phyloP scores from a whole-genome alignment of 2,113 vertebrate species.

The Progne subis region DNA sequence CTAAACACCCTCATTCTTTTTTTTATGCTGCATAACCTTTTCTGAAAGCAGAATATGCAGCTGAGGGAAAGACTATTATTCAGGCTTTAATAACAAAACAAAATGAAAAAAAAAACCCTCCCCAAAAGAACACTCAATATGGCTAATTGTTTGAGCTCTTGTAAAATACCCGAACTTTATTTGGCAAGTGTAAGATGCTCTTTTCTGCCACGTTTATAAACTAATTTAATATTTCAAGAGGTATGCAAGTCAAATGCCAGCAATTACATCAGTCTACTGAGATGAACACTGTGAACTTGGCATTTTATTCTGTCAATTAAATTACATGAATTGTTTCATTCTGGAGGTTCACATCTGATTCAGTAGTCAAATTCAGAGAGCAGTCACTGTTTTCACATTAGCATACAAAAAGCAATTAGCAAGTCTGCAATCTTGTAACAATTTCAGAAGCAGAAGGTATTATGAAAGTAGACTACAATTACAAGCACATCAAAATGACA shows the following conservation, averaged over 20 bases:
- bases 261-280: constrained; percentile 58
- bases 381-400: neutral
- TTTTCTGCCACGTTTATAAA: constrained; percentile 65
- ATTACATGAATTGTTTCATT: constrained; percentile 34
- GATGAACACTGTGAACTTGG: constrained; percentile 54
- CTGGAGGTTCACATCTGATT: constrained; percentile 39
- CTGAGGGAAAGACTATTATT: neutral
- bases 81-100: neutral
- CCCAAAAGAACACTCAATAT: neutral
- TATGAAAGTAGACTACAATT: constrained; percentile 1
- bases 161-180: constrained; percentile 47
- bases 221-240: constrained; percentile 66
- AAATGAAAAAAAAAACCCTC: constrained; percentile 8
- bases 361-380: constrained; percentile 12
- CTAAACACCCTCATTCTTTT: neutral
- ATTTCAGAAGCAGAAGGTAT: neutral
- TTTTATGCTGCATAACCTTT: neutral
- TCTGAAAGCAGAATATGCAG: neutral
- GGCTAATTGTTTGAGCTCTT: constrained; percentile 15
- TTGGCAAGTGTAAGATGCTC: constrained; percentile 35
- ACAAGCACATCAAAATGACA: neutral
- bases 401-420: neutral
- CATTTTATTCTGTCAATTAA: constrained; percentile 14
- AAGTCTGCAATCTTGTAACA: neutral
- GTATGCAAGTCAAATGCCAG: constrained; percentile 56